phyloP scores from a whole-genome alignment of 2,113 vertebrate genomes.

The Elgaria multicarinata region DNA sequence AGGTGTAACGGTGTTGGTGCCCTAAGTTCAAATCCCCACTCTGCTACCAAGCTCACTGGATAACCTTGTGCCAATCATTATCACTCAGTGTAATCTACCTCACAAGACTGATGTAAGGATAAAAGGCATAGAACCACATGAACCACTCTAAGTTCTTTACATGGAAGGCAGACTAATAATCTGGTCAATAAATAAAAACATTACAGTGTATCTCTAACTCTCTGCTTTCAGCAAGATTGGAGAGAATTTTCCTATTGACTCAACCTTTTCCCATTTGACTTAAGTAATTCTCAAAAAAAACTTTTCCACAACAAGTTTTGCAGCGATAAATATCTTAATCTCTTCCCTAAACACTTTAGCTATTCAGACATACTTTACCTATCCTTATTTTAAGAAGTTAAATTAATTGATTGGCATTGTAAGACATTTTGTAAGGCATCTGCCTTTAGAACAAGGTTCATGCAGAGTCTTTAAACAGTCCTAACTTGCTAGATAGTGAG shows the following conservation, averaged over 20 bases:
- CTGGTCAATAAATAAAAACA: not conserved
- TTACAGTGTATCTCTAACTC: not conserved
- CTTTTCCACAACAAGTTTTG: not conserved
- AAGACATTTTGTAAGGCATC: slow-evolving; percentile 15
- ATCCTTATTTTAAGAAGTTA: slow-evolving; percentile 34
- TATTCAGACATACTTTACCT: not conserved
- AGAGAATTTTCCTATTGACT: not conserved
- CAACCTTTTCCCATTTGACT: not conserved
- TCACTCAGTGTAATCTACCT: not conserved
- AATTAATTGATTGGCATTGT: slow-evolving; percentile 17
- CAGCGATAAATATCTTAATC: not conserved
- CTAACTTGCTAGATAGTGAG: slow-evolving; percentile 33
- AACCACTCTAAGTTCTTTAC: not conserved
- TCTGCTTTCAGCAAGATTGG: not conserved
- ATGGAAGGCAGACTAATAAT: not conserved
- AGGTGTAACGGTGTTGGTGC: too few species aligned
- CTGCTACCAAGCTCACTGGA: too few species aligned
- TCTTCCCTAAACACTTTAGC: slow-evolving; percentile 9
- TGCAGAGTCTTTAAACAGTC: slow-evolving; percentile 22
- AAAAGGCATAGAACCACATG: not conserved
- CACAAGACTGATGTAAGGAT: not conserved
- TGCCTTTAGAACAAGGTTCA: slow-evolving; percentile 46
- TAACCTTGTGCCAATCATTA: too few species aligned
- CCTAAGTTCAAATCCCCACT: not conserved
- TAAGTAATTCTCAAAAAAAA: slow-evolving; percentile 28